Percentiles rank a stretch among this genome's conserved stretches.
Evolutionary conservation across 2,888 invertebrate genomes (phyloP).

Genomic region (Caenorhabditis imperialis): DNA sequence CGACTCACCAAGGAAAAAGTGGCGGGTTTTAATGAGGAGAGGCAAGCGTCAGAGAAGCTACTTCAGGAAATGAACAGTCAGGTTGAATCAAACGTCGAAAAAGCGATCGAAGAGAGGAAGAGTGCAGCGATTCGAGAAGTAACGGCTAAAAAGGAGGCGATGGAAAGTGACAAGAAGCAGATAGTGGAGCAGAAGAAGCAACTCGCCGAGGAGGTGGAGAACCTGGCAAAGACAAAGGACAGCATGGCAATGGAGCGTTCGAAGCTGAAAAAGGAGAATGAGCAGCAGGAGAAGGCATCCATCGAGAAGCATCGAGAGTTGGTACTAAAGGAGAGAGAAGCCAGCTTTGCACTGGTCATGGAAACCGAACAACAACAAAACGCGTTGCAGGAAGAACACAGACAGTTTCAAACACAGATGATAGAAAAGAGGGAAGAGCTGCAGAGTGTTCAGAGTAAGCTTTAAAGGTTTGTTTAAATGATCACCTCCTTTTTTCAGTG

Average conservation of each 20-base stretch:
- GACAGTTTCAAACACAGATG: background rate
- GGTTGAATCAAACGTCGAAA: background rate
- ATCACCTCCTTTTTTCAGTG: conserved; percentile 9
- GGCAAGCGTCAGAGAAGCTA: background rate
- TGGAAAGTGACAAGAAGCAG: background rate
- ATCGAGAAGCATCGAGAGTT: background rate
- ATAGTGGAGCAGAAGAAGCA: conserved; percentile 7
- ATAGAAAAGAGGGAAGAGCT: background rate
- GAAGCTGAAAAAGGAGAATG: background rate
- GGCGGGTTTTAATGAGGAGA: background rate
- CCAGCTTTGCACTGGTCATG: background rate
- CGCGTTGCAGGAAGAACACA: background rate
- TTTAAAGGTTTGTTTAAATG: background rate
- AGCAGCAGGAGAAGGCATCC: background rate
- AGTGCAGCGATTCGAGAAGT: no score
- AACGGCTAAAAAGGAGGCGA: background rate
- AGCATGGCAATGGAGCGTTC: no score
- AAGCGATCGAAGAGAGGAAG: background rate
- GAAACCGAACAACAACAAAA: background rate
- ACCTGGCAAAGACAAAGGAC: background rate
- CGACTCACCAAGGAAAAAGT: background rate
- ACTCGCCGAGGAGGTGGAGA: background rate
- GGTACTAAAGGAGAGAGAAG: background rate
- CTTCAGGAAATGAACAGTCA: background rate
- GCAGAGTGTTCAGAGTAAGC: background rate